Percentiles rank a stretch among this genome's conserved stretches.
phyloP scores from a whole-genome alignment of 2,797 vertebrate species.

The Coluber constrictor region DNA sequence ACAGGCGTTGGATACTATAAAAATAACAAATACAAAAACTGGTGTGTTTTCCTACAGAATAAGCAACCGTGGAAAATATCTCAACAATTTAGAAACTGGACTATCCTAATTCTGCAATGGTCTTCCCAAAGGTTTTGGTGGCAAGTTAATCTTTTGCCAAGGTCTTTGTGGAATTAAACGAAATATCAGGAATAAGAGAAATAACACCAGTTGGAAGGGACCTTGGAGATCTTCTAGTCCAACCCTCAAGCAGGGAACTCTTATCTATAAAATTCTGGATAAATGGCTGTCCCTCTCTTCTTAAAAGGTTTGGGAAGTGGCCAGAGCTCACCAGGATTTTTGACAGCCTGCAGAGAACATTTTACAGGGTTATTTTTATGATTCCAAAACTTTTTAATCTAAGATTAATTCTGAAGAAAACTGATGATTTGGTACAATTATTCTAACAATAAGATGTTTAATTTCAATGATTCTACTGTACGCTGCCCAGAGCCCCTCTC shows the following conservation, averaged over 20 bases:
- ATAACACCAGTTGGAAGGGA: too few relatives aligned
- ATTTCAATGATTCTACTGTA: too few relatives aligned
- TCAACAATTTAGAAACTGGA: background rate
- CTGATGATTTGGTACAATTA: too few relatives aligned
- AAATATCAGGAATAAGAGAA: background rate
- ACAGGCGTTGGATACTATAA: background rate
- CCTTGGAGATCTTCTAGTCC: background rate
- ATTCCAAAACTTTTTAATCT: too few relatives aligned
- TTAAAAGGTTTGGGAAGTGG: background rate
- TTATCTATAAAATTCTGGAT: background rate
- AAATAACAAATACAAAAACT: background rate
- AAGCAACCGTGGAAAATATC: background rate
- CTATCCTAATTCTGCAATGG: fast-evolving
- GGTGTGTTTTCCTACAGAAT: background rate
- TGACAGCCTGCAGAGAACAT: too few relatives aligned
- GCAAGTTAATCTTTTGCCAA: background rate
- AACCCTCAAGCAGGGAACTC: background rate
- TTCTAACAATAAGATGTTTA: too few relatives aligned
- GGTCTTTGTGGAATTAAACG: background rate
- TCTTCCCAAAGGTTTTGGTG: background rate
- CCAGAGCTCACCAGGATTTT: too few relatives aligned
- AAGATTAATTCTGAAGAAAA: too few relatives aligned
- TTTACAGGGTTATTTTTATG: too few relatives aligned
- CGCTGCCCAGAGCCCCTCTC: too few relatives aligned
- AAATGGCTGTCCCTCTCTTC: background rate